Evolutionary conservation across 2,113 vertebrate genomes (phyloP).

Genomic region (Perognathus longimembris): DNA sequence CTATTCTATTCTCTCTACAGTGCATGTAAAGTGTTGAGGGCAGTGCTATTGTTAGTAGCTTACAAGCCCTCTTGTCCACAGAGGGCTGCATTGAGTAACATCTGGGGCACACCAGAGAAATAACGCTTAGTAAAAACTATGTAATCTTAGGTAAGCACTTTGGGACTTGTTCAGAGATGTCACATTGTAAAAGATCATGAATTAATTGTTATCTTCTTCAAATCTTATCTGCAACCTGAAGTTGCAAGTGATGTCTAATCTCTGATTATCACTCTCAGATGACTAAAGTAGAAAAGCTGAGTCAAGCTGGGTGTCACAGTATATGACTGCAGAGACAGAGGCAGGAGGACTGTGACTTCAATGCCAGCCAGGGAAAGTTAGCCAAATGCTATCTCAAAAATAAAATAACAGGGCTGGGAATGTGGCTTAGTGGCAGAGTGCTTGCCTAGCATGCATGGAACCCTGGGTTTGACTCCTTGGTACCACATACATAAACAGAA

Average conservation of each 20-base stretch:
- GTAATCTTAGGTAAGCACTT: slow-evolving; percentile 6
- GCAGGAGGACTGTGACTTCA: too few species aligned
- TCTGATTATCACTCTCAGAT: neutral
- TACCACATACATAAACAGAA: too few species aligned
- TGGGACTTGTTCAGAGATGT: neutral
- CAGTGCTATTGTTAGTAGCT: too few species aligned
- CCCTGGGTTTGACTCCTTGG: too few species aligned
- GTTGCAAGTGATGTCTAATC: neutral
- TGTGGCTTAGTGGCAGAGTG: too few species aligned
- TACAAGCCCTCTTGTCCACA: neutral
- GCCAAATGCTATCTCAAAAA: too few species aligned
- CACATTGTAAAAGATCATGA: neutral
- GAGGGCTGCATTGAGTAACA: neutral
- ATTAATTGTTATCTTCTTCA: neutral
- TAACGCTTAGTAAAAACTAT: neutral
- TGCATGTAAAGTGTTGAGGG: neutral
- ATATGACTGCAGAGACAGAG: too few species aligned
- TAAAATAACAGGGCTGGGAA: too few species aligned
- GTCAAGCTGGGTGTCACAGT: neutral
- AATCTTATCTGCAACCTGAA: neutral
- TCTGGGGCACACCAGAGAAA: neutral
- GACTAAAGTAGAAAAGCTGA: neutral
- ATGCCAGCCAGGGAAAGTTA: too few species aligned
- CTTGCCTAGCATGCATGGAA: too few species aligned
- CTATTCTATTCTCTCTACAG: neutral